A percentile compares a stretch with the other conserved stretches of the same genome.
Evolutionary conservation across 2,113 vertebrate species (phyloP).

Genomic region (Leptocoma aspasia): DNA sequence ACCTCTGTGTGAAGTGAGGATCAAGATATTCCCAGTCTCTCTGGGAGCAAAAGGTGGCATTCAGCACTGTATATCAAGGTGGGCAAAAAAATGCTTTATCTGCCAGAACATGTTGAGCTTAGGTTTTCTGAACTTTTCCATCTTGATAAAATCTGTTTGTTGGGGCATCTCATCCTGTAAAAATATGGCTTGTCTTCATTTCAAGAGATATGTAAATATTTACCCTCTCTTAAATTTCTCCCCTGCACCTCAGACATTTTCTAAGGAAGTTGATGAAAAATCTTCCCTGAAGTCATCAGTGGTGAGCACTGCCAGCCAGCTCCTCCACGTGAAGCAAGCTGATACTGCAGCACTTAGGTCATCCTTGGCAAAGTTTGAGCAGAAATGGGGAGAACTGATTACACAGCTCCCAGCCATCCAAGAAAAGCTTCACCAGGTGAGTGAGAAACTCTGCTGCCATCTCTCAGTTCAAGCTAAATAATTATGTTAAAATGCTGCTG

Average conservation of each 20-base stretch:
- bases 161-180: neutral
- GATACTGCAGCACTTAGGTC: constrained; percentile 71
- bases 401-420: constrained; percentile 74
- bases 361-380: constrained; percentile 77
- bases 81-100: neutral
- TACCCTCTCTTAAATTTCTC: neutral
- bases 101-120: neutral
- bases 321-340: constrained; percentile 76
- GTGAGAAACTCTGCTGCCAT: neutral
- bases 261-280: constrained; percentile 79
- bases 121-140: neutral
- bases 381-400: constrained; percentile 80
- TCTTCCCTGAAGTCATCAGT: constrained; percentile 78
- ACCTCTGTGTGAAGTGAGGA: neutral
- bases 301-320: constrained; percentile 76
- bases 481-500: constrained; percentile 3
- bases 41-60: neutral
- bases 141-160: neutral
- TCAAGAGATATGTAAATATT: neutral
- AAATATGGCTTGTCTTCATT: neutral
- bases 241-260: constrained; percentile 72
- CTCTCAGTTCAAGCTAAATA: neutral
- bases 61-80: neutral
- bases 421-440: constrained; percentile 84
- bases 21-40: neutral